phyloP scores from a whole-genome alignment of 1,140 invertebrate species.

The Triops cancriformis region DNA sequence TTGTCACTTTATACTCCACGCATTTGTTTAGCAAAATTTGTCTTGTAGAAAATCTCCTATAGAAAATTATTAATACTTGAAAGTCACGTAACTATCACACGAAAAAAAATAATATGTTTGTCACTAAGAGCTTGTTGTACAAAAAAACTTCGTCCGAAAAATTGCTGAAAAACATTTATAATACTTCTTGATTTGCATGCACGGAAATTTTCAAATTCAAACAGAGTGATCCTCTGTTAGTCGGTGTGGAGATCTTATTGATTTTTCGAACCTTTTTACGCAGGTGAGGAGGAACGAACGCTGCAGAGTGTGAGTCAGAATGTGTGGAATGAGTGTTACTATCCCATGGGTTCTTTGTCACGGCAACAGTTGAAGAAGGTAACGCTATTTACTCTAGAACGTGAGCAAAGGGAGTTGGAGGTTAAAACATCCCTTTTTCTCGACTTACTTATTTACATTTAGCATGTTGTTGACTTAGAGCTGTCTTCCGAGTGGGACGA shows the following conservation, averaged over 20 bases:
- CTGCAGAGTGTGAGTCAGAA: slow-evolving; percentile 1
- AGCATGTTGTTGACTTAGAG: slow-evolving; percentile 10
- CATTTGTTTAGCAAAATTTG: too few relatives aligned
- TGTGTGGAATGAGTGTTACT: not conserved
- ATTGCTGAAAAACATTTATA: not conserved
- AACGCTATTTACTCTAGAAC: not conserved
- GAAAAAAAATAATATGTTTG: too few relatives aligned
- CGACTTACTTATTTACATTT: not conserved
- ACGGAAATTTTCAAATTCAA: not conserved
- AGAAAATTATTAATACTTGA: too few relatives aligned
- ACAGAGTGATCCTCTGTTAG: too few relatives aligned
- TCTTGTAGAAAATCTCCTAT: too few relatives aligned
- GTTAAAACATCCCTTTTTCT: not conserved
- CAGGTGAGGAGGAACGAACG: not conserved
- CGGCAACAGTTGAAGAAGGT: not conserved
- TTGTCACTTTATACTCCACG: too few relatives aligned
- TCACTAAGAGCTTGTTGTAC: not conserved
- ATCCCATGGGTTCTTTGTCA: not conserved
- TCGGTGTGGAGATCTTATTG: too few relatives aligned
- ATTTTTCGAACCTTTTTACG: too few relatives aligned
- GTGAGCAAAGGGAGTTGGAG: not conserved
- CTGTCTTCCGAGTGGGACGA: slow-evolving; percentile 15
- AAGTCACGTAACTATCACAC: too few relatives aligned
- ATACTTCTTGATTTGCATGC: not conserved
- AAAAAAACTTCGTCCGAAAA: not conserved